Evolutionary conservation across 1,140 invertebrate species (phyloP).

Genomic region (Bombyx mandarina): DNA sequence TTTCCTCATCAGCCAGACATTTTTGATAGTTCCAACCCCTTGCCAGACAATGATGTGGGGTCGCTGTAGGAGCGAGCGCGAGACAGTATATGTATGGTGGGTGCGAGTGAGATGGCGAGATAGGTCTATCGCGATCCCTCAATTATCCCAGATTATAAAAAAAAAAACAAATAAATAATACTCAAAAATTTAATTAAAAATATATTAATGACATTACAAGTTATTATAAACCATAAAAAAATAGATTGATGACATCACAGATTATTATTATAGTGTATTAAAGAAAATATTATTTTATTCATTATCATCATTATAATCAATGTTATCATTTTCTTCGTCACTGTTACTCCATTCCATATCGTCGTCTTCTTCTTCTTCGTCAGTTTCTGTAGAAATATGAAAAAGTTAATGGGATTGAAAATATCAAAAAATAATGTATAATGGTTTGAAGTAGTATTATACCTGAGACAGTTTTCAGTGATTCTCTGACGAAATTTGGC

Average conservation of each 20-base stretch:
- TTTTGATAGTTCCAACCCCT: background rate
- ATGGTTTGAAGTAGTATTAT: background rate
- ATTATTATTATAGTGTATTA: background rate
- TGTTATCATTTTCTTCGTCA: background rate
- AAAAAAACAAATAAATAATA: background rate
- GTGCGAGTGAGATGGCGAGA: background rate
- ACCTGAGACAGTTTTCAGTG: slow-evolving; percentile 1
- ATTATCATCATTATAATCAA: background rate
- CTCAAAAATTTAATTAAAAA: no score
- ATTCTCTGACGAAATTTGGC: slow-evolving; percentile 13
- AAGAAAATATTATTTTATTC: background rate
- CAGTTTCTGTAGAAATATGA: background rate
- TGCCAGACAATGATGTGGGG: background rate
- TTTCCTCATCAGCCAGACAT: no score
- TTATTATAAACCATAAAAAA: no score
- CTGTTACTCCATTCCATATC: background rate
- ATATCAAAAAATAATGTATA: slow-evolving; percentile 7
- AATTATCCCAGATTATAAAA: background rate
- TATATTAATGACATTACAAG: no score
- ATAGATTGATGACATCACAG: background rate
- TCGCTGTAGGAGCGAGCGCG: background rate
- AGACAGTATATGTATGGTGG: background rate
- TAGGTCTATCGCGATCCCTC: background rate
- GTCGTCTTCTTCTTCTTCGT: background rate
- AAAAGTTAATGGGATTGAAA: background rate